Percentiles rank a stretch among this genome's conserved stretches.
Evolutionary conservation across 2,888 invertebrate genomes (phyloP).

Genomic region (Leptinotarsa juncta): DNA sequence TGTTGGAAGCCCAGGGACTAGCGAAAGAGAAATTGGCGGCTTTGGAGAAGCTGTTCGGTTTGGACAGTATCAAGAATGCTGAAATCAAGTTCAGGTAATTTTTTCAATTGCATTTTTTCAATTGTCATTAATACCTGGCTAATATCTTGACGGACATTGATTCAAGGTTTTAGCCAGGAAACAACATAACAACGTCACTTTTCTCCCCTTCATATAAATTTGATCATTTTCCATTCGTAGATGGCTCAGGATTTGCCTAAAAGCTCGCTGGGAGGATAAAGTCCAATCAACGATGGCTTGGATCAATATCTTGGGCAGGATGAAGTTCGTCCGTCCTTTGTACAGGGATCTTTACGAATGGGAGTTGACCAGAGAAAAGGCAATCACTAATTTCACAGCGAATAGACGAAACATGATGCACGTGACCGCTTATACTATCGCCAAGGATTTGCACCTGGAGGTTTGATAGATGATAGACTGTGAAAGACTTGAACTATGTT

Average conservation of each 20-base stretch:
- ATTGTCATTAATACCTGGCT: no score
- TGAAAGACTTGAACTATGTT: neutral
- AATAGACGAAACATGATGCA: constrained; percentile 86
- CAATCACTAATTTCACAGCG: constrained; percentile 79
- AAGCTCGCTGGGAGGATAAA: constrained; percentile 75
- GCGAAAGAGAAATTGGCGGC: constrained; percentile 70
- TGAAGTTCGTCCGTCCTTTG: constrained; percentile 91
- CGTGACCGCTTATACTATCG: constrained; percentile 78
- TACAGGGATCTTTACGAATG: constrained; percentile 87
- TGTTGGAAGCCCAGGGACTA: constrained; percentile 70
- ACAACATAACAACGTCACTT: no score
- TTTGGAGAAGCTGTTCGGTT: constrained; percentile 74
- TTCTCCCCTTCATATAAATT: neutral
- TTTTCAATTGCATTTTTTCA: neutral
- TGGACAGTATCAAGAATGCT: constrained; percentile 76
- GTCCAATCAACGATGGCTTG: constrained; percentile 79
- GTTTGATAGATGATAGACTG: constrained; percentile 26
- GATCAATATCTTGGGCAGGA: constrained; percentile 86
- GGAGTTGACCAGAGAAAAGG: constrained; percentile 76
- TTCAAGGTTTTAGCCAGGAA: constrained; percentile 57
- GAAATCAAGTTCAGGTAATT: constrained; percentile 77
- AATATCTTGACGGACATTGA: no score
- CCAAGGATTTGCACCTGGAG: constrained; percentile 76
- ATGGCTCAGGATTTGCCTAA: constrained; percentile 84
- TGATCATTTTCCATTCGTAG: neutral